Base-by-base conservation (phyloP, 2,113 vertebrate species). In the Sisor rabdophorus region DNA sequence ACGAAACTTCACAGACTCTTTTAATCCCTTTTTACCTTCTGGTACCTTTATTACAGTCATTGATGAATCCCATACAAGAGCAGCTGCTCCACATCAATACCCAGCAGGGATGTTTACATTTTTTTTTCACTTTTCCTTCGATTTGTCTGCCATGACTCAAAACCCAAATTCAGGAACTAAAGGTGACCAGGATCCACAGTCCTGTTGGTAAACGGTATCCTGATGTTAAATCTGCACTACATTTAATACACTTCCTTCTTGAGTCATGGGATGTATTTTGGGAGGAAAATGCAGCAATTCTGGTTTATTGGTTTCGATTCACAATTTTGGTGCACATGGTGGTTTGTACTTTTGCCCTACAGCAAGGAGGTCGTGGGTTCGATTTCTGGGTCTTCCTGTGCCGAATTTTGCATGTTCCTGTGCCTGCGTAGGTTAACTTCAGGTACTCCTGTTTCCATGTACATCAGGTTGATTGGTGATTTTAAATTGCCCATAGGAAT, bases 111-210 rank as follows among this genome's bases (percentile, higher is more conserved):
- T 26, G 64, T 26, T 67, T 7, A 67, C 40, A 4, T 19, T 19
- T 17, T 19, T 19, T 17, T 48, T 48, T 17, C 13, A 17, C 22
- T 67, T 67, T 48, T 44, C 15, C 40, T 48, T 67, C 16, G 16
- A 67, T 48, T 48, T 67, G 63, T 67, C 6, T 24, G 7, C 36
- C 63, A 67, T 67, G 44, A 67, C 64, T 44, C 22, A 67, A 48
- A 2, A 48, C 44, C 40, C 22, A 13, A 50, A 19, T 10, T 67
- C 13, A 67, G 44, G 22, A 67, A 15, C 22, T 50, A 15, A 15
- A 7, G n/a, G 40, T 50, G 44, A 67, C 44, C 3, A 22, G 48
- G n/a, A 65, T 12, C 22, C 16, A 26, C 9, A 16, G 44, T 26
- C 22, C 64, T 50, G 15, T 17, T n/a, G 64, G 22, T 67, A 22